Conservation (phyloP, 2,797 vertebrate species). For the Mycteria americana region DNA sequence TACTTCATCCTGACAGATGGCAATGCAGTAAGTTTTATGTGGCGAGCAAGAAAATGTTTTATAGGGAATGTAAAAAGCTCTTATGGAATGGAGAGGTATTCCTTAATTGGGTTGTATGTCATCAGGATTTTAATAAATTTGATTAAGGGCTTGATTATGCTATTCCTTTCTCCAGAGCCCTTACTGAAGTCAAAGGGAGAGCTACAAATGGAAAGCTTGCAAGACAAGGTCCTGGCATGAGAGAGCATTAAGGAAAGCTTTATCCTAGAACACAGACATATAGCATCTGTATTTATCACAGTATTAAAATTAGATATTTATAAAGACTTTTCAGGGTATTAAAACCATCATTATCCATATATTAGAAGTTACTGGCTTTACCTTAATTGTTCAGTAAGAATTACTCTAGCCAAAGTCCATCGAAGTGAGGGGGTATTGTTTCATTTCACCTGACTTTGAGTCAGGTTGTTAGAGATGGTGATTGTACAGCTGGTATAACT, state of each 20-base stretch:
- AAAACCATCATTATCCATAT: neutral
- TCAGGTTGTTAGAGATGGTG: neutral
- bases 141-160: constrained; percentile 9
- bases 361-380: neutral
- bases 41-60: constrained; percentile 43
- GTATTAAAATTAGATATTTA: neutral
- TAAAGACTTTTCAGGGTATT: neutral
- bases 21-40: constrained; percentile 33
- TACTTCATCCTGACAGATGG: neutral
- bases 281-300: neutral
- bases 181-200: neutral
- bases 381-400: neutral
- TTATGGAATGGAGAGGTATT: constrained; percentile 4
- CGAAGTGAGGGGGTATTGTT: neutral
- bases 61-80: constrained; percentile 51
- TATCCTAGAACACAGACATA: neutral
- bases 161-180: neutral
- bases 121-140: constrained; percentile 33
- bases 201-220: neutral
- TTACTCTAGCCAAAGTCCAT: neutral
- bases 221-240: neutral
- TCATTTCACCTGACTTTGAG: neutral
- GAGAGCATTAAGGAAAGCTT: neutral
- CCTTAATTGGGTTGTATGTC: constrained; percentile 58
- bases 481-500: neutral